Evolutionary conservation across 2,113 vertebrate species (phyloP).

Genomic region (Grallaria varia): DNA sequence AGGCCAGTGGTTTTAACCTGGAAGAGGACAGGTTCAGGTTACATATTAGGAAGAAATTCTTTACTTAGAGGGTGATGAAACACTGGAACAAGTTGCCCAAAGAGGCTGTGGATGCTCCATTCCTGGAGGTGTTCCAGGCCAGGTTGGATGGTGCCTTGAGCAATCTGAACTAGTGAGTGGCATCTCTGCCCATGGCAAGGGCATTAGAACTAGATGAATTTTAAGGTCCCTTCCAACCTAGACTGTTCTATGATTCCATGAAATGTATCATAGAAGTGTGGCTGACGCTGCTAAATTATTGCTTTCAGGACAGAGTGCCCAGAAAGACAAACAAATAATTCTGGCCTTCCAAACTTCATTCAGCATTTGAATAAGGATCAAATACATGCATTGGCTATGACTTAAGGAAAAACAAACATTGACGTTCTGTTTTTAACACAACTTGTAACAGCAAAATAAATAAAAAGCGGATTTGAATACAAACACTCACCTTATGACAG

Average conservation of each 20-base stretch:
- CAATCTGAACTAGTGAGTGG: accelerated
- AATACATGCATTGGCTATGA: not conserved
- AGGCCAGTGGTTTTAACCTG: not conserved
- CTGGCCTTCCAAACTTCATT: not conserved
- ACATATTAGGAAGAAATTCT: not conserved
- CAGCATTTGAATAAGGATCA: not conserved
- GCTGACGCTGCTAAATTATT: not conserved
- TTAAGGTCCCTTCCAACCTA: not conserved
- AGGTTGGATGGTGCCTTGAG: not conserved
- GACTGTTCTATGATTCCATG: not conserved
- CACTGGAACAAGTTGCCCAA: not conserved
- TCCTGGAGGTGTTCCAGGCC: not conserved
- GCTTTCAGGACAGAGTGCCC: not conserved
- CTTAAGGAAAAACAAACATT: not conserved
- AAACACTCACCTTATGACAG: not conserved
- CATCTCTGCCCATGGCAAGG: not conserved
- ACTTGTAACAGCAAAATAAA: not conserved
- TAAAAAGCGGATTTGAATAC: not conserved
- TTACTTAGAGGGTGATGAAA: not conserved
- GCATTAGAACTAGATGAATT: not conserved
- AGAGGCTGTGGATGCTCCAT: not conserved
- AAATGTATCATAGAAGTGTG: not conserved
- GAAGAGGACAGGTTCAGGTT: not conserved
- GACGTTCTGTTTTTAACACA: not conserved
- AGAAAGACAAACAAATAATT: not conserved